Conservation (phyloP, 92 coral and sea anemone species). For the Scolanthus callimorphus region DNA sequence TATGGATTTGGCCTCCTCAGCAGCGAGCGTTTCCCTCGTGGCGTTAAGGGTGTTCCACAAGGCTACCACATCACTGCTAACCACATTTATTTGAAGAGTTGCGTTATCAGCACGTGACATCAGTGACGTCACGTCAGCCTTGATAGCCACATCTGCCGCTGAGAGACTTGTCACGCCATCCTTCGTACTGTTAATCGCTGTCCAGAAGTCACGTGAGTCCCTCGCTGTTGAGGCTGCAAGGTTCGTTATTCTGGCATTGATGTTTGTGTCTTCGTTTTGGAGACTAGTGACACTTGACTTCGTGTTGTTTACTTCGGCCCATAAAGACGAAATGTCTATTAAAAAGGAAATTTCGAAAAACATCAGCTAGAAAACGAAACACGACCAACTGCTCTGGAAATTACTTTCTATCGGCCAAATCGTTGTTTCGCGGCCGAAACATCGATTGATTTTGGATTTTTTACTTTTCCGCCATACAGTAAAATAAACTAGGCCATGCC, state of each 20-base stretch:
- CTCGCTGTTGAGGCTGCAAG: no score
- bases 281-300: background rate
- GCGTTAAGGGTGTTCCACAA: slow-evolving; percentile 2
- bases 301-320: background rate
- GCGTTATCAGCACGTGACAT: background rate
- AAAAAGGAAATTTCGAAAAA: no score
- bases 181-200: background rate
- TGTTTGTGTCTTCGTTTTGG: no score
- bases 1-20: background rate
- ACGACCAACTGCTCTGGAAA: no score
- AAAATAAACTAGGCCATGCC: no score
- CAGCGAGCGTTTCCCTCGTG: background rate
- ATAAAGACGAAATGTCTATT: no score
- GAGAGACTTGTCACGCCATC: background rate
- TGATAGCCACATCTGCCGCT: background rate
- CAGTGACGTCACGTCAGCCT: background rate
- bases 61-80: background rate
- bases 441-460: no score
- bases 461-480: no score
- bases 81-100: background rate
- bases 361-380: no score
- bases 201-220: background rate
- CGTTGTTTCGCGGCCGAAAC: no score
- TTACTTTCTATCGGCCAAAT: no score
- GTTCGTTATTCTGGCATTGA: no score